Evolutionary conservation across 2,113 vertebrate genomes (phyloP).

Genomic region (Heptranchias perlo): DNA sequence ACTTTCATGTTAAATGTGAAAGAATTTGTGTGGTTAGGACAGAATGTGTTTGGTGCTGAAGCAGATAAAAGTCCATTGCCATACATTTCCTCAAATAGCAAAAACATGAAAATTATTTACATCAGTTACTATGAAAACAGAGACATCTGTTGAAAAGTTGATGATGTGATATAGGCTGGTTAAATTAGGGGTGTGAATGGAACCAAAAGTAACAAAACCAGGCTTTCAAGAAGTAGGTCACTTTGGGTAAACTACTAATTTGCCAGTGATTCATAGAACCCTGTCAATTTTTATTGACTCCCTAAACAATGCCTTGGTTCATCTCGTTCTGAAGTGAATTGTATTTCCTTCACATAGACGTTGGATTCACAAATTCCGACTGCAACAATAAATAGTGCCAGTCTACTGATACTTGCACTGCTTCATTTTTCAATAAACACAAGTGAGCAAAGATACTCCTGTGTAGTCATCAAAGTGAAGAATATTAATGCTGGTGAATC

Average conservation of each 20-base stretch:
- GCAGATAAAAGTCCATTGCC: conserved; percentile 28
- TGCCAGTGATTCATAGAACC: not conserved
- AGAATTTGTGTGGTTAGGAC: conserved; percentile 52
- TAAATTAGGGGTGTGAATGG: conserved; percentile 12
- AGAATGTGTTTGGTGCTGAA: conserved; percentile 36
- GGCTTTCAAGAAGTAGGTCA: not conserved
- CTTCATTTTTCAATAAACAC: not conserved
- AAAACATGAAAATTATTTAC: conserved; percentile 33
- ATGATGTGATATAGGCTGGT: not conserved
- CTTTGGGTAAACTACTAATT: conserved; percentile 2
- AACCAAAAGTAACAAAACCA: not conserved
- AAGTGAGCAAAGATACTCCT: not conserved
- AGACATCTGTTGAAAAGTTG: conserved; percentile 4
- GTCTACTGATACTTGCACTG: not conserved
- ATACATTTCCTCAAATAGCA: not conserved
- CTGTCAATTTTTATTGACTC: conserved; percentile 6
- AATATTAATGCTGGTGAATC: not conserved
- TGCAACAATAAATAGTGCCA: not conserved
- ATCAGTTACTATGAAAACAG: conserved; percentile 13
- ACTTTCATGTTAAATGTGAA: conserved; percentile 62
- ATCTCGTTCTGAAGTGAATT: not conserved
- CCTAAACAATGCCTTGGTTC: not conserved
- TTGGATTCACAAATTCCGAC: not conserved
- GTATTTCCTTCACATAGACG: not conserved
- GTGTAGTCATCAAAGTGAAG: not conserved